Base-by-base conservation (phyloP, 2,888 invertebrate species). In the Clistopyga incitator region DNA sequence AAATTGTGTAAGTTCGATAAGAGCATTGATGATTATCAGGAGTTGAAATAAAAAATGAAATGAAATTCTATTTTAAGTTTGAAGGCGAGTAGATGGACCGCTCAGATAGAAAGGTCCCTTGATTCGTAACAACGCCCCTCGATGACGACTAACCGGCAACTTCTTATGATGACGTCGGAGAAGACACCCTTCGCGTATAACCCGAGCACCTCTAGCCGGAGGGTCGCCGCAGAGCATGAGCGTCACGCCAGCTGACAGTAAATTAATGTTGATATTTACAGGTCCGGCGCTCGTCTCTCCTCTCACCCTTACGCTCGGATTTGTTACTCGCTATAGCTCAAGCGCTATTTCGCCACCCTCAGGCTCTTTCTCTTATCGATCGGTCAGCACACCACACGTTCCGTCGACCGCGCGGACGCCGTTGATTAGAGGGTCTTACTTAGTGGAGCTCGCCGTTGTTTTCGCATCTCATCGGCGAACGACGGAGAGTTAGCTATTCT, bases 241-340 rank as follows among this genome's bases (percentile, higher is more conserved):
- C 86, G 88, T 88, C 89, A 88, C 84, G 87, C 88, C 85, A 88
- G 84, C 84, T 86, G 86, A 87, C 87, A 83, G 82, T 84, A 87
- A 88, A 87, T 85, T 84, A 82, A 87, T 87, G 84, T 87, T 84
- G 84, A 84, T 86, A 85, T 85, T 87, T 85, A 86, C 87, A 82
- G 82, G 78, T 65, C 80, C 59, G 68, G 67, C 75, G 75, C 71
- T 72, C 81, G 38, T 34, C 65, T 77, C 61, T 56, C 77, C 6
- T 52, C 77, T 74, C 34, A 59, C 81, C 86, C 74, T 68, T 65
- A 56, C 67, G 64, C 59, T 45, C 77, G 74, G 72, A 81, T 84
- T 84, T 78, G 80, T 84, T 70, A 45, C 77, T 64, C 47, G 77
- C 45, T 74, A 61, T 56, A 68, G 45, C 54, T 74, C 56, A 74